A percentile compares a stretch with the other conserved stretches of the same genome.
Conservation (phyloP, 2,888 invertebrate genomes). For the Dilophus febrilis region DNA sequence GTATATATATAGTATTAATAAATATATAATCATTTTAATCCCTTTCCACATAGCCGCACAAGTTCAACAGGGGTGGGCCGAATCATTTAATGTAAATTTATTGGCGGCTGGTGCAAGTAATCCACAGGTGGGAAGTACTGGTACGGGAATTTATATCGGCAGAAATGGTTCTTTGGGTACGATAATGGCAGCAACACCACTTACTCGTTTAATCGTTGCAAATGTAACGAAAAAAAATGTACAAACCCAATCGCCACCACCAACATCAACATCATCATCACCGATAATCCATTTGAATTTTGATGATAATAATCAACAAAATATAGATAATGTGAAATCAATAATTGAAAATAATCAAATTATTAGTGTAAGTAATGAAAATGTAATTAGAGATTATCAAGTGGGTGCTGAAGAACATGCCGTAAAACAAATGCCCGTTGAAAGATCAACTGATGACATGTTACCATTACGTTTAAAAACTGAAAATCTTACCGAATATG, state of each 20-base stretch:
- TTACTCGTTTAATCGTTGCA: slow-evolving; percentile 18
- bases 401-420: too few species aligned
- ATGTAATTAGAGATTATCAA: too few species aligned
- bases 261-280: too few species aligned
- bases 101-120: slow-evolving; percentile 41
- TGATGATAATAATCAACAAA: background rate
- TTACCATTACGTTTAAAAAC: background rate
- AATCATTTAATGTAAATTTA: slow-evolving; percentile 38
- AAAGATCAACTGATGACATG: background rate
- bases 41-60: slow-evolving; percentile 30
- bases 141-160: slow-evolving; percentile 43
- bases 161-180: slow-evolving; percentile 18
- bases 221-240: slow-evolving; percentile 17
- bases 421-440: too few species aligned
- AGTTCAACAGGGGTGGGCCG: slow-evolving; percentile 42
- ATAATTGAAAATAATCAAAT: too few species aligned
- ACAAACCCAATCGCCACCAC: background rate
- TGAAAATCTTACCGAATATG: background rate
- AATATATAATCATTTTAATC: background rate
- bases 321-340: too few species aligned
- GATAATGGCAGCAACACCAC: slow-evolving; percentile 17
- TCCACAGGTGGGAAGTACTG: slow-evolving; percentile 34
- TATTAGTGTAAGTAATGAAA: too few species aligned
- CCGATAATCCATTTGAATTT: too few species aligned
- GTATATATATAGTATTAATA: background rate